Conservation (phyloP, 2,113 vertebrate genomes). For the Bostrychus sinensis region DNA sequence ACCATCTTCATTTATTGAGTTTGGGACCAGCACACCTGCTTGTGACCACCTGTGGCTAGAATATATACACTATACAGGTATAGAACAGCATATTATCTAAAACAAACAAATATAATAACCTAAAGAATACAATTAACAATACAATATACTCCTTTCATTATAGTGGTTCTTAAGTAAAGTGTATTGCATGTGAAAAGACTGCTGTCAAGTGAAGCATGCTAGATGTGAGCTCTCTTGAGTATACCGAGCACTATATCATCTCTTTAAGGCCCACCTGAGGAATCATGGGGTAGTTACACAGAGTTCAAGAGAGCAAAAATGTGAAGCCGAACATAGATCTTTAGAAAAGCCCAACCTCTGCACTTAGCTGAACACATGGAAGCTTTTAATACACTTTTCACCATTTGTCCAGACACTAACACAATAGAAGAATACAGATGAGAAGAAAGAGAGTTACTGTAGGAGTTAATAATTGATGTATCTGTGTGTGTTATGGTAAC, state of each 20-base stretch:
- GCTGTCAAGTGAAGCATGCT: background rate
- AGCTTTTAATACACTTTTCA: slow-evolving; percentile 59
- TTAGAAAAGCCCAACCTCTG: slow-evolving; percentile 35
- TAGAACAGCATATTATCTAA: too few species aligned
- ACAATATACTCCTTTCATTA: slow-evolving; percentile 7
- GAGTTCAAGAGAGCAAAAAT: slow-evolving; percentile 23
- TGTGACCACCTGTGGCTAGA: too few species aligned
- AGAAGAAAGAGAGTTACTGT: slow-evolving; percentile 51
- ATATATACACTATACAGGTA: too few species aligned
- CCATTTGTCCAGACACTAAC: slow-evolving; percentile 41
- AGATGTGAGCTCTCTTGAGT: background rate
- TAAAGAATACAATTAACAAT: too few species aligned
- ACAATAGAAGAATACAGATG: slow-evolving; percentile 39
- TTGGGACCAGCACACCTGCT: too few species aligned
- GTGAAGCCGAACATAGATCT: slow-evolving; percentile 18
- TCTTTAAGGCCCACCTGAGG: slow-evolving; percentile 3
- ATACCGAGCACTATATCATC: slow-evolving; percentile 3
- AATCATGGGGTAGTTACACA: slow-evolving; percentile 15
- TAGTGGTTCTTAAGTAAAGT: background rate
- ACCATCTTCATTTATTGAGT: too few species aligned
- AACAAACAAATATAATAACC: too few species aligned
- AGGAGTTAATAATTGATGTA: slow-evolving; percentile 71
- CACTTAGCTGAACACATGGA: slow-evolving; percentile 58
- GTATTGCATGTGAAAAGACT: background rate
- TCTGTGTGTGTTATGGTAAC: slow-evolving; percentile 63